A percentile compares a stretch with the other conserved stretches of the same genome.
Conservation (phyloP, 2,797 vertebrate genomes). For the Brachyrhaphis roseni region DNA sequence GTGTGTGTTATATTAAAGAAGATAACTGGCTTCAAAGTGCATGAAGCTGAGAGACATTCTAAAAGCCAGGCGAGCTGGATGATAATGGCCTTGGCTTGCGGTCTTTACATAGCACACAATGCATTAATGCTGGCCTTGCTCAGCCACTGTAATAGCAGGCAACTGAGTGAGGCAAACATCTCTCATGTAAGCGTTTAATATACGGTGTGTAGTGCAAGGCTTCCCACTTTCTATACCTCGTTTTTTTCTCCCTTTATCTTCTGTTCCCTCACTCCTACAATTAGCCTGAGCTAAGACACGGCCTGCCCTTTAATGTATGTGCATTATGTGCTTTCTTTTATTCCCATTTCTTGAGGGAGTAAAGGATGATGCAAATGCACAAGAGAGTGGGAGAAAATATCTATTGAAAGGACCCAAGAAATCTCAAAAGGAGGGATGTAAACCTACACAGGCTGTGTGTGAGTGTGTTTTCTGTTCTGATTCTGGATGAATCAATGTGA, state of each 20-base stretch:
- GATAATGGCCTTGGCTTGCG: slow-evolving; percentile 64
- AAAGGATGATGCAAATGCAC: slow-evolving; percentile 25
- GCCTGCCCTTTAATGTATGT: slow-evolving; percentile 42
- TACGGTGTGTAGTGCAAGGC: slow-evolving; percentile 18
- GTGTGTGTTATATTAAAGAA: slow-evolving; percentile 29
- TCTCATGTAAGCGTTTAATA: slow-evolving; percentile 46
- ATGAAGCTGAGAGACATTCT: slow-evolving; percentile 47
- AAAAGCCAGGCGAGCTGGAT: slow-evolving; percentile 52
- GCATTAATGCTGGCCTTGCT: slow-evolving; percentile 59
- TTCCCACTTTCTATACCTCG: slow-evolving; percentile 25
- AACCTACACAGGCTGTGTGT: slow-evolving; percentile 8
- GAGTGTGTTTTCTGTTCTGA: slow-evolving; percentile 35
- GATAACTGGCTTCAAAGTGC: slow-evolving; percentile 49
- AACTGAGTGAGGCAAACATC: slow-evolving; percentile 35
- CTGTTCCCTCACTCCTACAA: slow-evolving; percentile 33
- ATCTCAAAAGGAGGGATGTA: slow-evolving; percentile 16
- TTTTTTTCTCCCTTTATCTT: slow-evolving; percentile 14
- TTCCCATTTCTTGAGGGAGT: slow-evolving; percentile 32
- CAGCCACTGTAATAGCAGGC: slow-evolving; percentile 44
- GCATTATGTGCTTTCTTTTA: slow-evolving; percentile 16
- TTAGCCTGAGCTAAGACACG: slow-evolving; percentile 45
- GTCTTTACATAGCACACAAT: slow-evolving; percentile 61
- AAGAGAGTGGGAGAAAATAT: slow-evolving; percentile 24
- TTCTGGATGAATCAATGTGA: slow-evolving; percentile 26
- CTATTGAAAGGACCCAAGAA: slow-evolving; percentile 32